phyloP scores from a whole-genome alignment of 1,140 invertebrate species.

The Apocrypta bakeri region DNA sequence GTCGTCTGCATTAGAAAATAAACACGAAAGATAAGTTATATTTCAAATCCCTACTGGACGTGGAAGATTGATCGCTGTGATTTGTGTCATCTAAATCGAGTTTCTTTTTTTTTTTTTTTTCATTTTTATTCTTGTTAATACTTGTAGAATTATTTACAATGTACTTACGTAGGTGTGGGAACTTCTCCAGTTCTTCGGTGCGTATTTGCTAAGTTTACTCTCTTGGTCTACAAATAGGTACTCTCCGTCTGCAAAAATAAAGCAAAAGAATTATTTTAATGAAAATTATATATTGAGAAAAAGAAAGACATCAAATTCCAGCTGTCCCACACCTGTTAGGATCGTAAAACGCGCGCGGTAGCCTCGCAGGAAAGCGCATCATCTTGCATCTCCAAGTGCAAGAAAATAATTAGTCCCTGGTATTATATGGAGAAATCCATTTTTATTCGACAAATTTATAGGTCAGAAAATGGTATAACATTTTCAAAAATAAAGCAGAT shows the following conservation, averaged over 20 bases:
- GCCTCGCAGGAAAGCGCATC: neutral
- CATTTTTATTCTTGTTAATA: too few species aligned
- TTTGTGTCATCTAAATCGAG: neutral
- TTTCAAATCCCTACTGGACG: neutral
- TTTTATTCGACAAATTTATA: too few species aligned
- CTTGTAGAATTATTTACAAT: too few species aligned
- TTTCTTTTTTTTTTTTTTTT: too few species aligned
- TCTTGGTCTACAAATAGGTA: slow-evolving; percentile 95
- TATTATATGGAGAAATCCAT: too few species aligned
- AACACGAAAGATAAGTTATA: neutral
- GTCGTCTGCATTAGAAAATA: slow-evolving; percentile 24
- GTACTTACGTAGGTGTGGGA: slow-evolving; percentile 92
- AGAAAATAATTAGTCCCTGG: slow-evolving; percentile 30
- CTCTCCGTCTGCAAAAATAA: slow-evolving; percentile 88
- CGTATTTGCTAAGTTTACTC: slow-evolving; percentile 96
- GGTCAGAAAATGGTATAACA: too few species aligned
- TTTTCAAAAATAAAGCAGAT: too few species aligned
- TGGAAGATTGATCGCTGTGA: neutral
- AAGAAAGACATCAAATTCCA: slow-evolving; percentile 12
- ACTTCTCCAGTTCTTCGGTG: slow-evolving; percentile 95
- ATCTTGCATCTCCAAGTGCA: slow-evolving; percentile 1
- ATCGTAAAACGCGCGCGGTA: slow-evolving; percentile 20
- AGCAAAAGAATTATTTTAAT: neutral
- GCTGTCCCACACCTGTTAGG: neutral
- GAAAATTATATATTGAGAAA: slow-evolving; percentile 25